These are phyloP conservation scores for Colinus virginianus DNA, from an alignment of 2,113 vertebrate species.

Conservation along the genomic window DNA sequence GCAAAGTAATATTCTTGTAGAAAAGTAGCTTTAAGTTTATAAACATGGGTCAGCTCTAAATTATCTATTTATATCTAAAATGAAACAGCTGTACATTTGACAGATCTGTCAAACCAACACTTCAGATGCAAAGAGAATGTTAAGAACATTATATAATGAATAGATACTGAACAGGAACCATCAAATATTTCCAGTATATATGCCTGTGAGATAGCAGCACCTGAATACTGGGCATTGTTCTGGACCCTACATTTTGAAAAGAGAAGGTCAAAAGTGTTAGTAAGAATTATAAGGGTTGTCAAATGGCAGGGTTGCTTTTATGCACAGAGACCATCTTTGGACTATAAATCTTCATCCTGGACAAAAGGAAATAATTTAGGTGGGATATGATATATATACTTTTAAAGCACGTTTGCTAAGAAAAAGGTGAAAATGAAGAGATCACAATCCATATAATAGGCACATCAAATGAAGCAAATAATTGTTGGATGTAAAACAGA, in stretches of 20 bases:
- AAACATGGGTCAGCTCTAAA: not conserved
- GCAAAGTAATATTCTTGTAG: not conserved
- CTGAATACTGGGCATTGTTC: not conserved
- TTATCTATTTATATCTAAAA: not conserved
- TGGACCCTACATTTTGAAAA: not conserved
- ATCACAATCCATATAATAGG: not conserved
- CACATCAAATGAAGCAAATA: not conserved
- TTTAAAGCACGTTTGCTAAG: not conserved
- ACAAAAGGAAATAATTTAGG: not conserved
- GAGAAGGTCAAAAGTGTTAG: not conserved
- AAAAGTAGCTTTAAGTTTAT: slow-evolving; percentile 10
- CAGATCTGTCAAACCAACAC: not conserved
- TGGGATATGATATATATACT: not conserved
- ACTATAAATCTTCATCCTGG: not conserved
- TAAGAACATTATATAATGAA: not conserved
- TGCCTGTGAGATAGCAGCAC: not conserved
- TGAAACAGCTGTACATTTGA: not conserved
- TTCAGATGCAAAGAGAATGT: slow-evolving; percentile 1
- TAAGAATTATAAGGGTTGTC: not conserved
- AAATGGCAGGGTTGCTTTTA: not conserved
- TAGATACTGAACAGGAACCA: not conserved
- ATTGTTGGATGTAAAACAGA: not conserved
- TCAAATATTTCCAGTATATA: not conserved
- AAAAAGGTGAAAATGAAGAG: not conserved
- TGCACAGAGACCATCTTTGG: not conserved